phyloP scores from a whole-genome alignment of 2,797 vertebrate species.

The Falco columbarius region DNA sequence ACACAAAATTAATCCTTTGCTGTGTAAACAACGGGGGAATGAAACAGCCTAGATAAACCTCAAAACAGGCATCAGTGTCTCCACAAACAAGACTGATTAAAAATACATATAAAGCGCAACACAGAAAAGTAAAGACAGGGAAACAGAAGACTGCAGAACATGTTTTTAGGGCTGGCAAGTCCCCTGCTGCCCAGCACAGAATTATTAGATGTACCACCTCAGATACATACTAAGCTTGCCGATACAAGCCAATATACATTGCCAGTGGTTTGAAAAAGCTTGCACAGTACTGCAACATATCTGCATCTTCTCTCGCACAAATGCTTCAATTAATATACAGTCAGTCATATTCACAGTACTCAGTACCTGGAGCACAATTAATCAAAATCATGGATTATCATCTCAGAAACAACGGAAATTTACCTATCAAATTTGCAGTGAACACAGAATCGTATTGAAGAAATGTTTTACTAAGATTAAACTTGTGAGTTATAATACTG shows the following conservation, averaged over 20 bases:
- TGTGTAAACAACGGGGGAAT: background rate
- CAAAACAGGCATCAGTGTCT: background rate
- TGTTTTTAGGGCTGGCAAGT: background rate
- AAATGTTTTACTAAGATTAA: background rate
- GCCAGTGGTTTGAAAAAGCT: background rate
- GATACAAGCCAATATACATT: background rate
- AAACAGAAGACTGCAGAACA: background rate
- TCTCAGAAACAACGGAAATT: background rate
- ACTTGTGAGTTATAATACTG: background rate
- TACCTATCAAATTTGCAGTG: background rate
- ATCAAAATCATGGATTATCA: background rate
- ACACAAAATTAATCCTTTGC: background rate
- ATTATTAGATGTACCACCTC: background rate
- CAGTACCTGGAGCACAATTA: background rate
- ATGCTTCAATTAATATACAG: background rate
- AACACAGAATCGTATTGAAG: background rate
- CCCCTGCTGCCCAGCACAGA: background rate
- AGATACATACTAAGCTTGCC: rapidly evolving
- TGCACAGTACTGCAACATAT: background rate
- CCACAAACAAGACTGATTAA: background rate
- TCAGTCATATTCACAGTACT: background rate
- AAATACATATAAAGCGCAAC: background rate
- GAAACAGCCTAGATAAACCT: background rate
- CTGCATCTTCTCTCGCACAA: background rate
- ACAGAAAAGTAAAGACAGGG: background rate